Base-by-base conservation (phyloP, 2,113 vertebrate genomes). In the Corythoichthys haematopterus region DNA sequence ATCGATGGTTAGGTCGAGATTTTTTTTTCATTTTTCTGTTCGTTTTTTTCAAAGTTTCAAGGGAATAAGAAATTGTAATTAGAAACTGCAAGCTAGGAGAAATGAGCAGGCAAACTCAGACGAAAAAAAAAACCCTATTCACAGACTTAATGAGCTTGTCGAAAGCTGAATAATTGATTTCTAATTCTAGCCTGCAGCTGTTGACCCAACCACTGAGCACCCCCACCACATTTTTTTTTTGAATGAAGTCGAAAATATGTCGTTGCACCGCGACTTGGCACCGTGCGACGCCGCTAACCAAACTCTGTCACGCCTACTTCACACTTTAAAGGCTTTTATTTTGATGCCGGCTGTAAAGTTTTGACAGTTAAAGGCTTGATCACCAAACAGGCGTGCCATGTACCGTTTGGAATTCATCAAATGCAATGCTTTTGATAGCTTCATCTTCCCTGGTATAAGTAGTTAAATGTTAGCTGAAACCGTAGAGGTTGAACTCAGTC, bases 161-260 rank as follows among this genome's bases (percentile, higher is more conserved):
- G 83, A 88, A 62, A 89, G 88, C 86, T 91, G 88, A 91, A 89
- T 91, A 91, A 90, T 89, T 91, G 88, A 91, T 91, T 91, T 89
- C 88, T 89, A 89, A 91, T 91, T 89, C 88, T 83, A 89, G 85
- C 83, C 85, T 83, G 87, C 88, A 88, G 88, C 86, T 89, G 88
- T 89, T 89, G 88, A 88, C 87, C 85, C 81, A 86, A 88, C 79
- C 80, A 74, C 80, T 72, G 84, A 86, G 84, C 77, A 81, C 86
- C 86, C 20, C 28, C 9, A 10, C 33, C 48, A 35, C 1, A 15
- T 15, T 16, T 2, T 13, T 20, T 55, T 55, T 36, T 84, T 87
- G 80, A 89, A 88, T 88, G 77, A 80, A 82, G 76, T 70, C 79
- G 82, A 89, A 62, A 88, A 87, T 90, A 87, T 88, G 85, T 85